Percentiles rank a stretch among this genome's conserved stretches.
phyloP scores from a whole-genome alignment of 2,888 invertebrate genomes.

The Anoplius nigerrimus region DNA sequence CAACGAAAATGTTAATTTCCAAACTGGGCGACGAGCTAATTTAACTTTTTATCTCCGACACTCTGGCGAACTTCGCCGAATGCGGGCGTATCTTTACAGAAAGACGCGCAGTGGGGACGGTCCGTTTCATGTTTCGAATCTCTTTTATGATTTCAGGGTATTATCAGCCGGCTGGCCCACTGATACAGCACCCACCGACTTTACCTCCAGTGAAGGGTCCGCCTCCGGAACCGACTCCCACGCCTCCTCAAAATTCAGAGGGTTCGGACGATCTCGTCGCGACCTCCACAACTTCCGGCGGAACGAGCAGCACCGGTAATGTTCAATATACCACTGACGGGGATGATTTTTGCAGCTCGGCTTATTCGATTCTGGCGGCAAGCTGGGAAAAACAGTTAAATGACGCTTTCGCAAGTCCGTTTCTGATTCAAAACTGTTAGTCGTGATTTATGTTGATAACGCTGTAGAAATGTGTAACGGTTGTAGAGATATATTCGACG shows the following conservation, averaged over 20 bases:
- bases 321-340: too few species aligned
- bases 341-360: too few species aligned
- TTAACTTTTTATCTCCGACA: neutral
- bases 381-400: too few species aligned
- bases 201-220: conserved; percentile 71
- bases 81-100: conserved; percentile 9
- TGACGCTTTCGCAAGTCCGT: too few species aligned
- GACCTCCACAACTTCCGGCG: conserved; percentile 71
- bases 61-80: conserved; percentile 9
- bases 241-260: conserved; percentile 73
- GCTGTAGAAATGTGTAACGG: too few species aligned
- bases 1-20: too few species aligned
- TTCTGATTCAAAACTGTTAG: too few species aligned
- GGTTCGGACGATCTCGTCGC: conserved; percentile 72
- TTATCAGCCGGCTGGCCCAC: conserved; percentile 94
- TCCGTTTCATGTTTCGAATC: neutral
- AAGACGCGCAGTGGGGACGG: conserved; percentile 15
- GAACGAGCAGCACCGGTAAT: conserved; percentile 68
- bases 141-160: conserved; percentile 79
- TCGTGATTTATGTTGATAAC: too few species aligned
- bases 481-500: too few species aligned
- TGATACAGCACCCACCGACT: conserved; percentile 80
- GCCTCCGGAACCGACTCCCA: conserved; percentile 72
- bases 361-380: too few species aligned
- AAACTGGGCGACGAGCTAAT: too few species aligned